phyloP scores from a whole-genome alignment of 1,140 invertebrate genomes.

The Lepeophtheirus salmonis region DNA sequence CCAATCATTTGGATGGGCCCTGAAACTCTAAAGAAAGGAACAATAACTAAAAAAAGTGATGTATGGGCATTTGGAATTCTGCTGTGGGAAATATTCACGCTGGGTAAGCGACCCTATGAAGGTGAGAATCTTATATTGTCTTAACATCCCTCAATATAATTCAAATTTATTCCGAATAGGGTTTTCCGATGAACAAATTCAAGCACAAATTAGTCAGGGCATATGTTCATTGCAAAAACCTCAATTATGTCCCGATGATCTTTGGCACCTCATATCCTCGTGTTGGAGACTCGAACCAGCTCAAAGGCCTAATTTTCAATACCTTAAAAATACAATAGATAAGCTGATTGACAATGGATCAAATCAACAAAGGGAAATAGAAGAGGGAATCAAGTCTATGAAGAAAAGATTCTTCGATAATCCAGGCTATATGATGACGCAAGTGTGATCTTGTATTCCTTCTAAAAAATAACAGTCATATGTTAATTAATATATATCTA shows the following conservation, averaged over 20 bases:
- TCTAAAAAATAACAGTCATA: too few species aligned
- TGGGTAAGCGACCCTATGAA: conserved; percentile 64
- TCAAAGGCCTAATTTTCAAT: not conserved
- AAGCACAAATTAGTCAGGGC: not conserved
- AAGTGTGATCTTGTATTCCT: too few species aligned
- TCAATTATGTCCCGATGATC: not conserved
- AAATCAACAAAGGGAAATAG: not conserved
- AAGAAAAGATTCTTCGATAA: not conserved
- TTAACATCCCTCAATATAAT: not conserved
- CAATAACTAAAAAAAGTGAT: conserved; percentile 34
- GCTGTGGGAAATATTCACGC: conserved; percentile 75
- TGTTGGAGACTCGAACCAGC: not conserved
- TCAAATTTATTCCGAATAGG: too few species aligned
- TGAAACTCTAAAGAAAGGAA: not conserved
- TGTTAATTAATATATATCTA: too few species aligned
- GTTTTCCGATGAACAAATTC: not conserved
- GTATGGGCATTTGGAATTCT: conserved; percentile 82
- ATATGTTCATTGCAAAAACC: not conserved
- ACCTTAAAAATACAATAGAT: not conserved
- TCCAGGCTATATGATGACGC: too few species aligned
- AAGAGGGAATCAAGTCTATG: not conserved
- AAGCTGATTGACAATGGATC: not conserved
- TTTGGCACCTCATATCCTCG: not conserved
- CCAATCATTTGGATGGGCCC: not conserved
- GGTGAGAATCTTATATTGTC: conserved; percentile 28